Percentiles rank a stretch among this genome's conserved stretches.
Evolutionary conservation across 1,140 invertebrate species (phyloP).

Genomic region (Macrobrachium nipponense): DNA sequence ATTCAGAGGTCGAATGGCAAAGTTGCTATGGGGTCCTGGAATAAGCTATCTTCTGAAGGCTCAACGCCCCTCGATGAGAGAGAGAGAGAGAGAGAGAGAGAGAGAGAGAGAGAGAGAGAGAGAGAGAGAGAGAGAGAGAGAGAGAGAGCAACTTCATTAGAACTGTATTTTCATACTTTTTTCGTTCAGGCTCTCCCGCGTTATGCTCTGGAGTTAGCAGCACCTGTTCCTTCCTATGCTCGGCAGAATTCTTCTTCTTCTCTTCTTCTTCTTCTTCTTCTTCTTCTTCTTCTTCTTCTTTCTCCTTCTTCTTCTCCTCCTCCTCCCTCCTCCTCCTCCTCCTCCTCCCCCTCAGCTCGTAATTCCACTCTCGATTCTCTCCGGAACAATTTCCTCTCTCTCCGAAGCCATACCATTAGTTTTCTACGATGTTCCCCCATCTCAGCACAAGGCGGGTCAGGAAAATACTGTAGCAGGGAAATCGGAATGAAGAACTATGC

Average conservation of each 20-base stretch:
- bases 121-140: slow-evolving; percentile 28
- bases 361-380: neutral
- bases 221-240: neutral
- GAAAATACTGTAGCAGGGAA: too few species aligned
- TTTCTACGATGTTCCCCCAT: neutral
- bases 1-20: too few species aligned
- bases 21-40: too few species aligned
- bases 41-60: too few species aligned
- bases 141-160: neutral
- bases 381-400: neutral
- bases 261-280: too few species aligned
- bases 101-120: slow-evolving; percentile 31
- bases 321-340: slow-evolving; percentile 17
- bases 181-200: neutral
- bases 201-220: neutral
- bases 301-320: too few species aligned
- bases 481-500: too few species aligned
- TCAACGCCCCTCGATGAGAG: neutral
- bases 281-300: too few species aligned
- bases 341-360: neutral
- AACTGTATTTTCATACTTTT: neutral
- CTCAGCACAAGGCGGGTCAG: too few species aligned
- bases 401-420: neutral
- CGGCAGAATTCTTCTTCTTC: too few species aligned
- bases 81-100: slow-evolving; percentile 35